Conservation (phyloP, 1,140 invertebrate species). For the Zaprionus inermis region DNA sequence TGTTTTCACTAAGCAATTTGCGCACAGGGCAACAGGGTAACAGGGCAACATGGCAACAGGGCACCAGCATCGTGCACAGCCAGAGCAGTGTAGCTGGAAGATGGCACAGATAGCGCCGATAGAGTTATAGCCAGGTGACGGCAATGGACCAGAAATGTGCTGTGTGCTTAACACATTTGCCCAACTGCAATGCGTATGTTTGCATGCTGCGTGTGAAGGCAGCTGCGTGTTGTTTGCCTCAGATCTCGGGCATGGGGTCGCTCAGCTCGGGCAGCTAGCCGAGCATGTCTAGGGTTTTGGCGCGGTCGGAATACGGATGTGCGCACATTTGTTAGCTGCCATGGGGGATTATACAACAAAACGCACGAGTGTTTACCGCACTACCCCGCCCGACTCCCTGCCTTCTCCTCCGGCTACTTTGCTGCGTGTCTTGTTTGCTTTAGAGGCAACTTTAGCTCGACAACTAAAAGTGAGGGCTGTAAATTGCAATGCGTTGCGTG, state of each 20-base stretch:
- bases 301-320: slow-evolving; percentile 71
- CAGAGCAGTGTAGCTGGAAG: not conserved
- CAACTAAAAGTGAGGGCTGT: slow-evolving; percentile 38
- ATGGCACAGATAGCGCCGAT: slow-evolving; percentile 47
- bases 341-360: slow-evolving; percentile 72
- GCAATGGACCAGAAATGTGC: slow-evolving; percentile 69
- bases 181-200: slow-evolving; percentile 78
- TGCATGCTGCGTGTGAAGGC: slow-evolving; percentile 60
- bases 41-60: slow-evolving; percentile 28
- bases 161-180: slow-evolving; percentile 71
- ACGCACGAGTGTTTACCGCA: slow-evolving; percentile 66
- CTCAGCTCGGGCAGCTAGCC: not conserved
- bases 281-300: slow-evolving; percentile 36
- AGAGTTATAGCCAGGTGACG: slow-evolving; percentile 72
- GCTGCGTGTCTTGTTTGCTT: slow-evolving; percentile 48
- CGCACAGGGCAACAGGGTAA: slow-evolving; percentile 33
- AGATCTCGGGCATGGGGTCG: slow-evolving; percentile 34
- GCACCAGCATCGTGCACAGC: slow-evolving; percentile 33
- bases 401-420: slow-evolving; percentile 15
- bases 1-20: slow-evolving; percentile 78
- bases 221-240: slow-evolving; percentile 50
- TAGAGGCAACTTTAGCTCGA: slow-evolving; percentile 29
- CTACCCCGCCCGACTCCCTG: not conserved
- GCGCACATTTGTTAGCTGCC: slow-evolving; percentile 77
- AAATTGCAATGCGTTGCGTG: slow-evolving; percentile 69